Conservation (phyloP, 2,797 vertebrate species). For the Tenualosa thibaudeaui region DNA sequence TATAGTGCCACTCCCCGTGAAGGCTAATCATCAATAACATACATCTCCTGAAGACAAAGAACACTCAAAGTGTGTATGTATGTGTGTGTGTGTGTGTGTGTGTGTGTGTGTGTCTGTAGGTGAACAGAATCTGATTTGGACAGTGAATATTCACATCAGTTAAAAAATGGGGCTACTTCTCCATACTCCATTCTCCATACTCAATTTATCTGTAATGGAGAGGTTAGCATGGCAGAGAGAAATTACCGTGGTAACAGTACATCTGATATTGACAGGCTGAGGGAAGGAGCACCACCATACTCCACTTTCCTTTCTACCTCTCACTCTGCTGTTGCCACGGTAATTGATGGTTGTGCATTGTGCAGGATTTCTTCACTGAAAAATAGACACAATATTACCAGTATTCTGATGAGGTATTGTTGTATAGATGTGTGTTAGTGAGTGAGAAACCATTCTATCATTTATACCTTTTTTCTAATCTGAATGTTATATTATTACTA, state of each 20-base stretch:
- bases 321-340: constrained; percentile 62
- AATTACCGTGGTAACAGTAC: constrained; percentile 68
- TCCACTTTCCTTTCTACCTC: constrained; percentile 18
- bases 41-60: not conserved
- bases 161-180: not conserved
- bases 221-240: constrained; percentile 50
- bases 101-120: too few species aligned
- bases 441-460: not conserved
- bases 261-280: constrained; percentile 67
- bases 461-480: too few species aligned
- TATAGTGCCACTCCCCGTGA: not conserved
- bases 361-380: constrained; percentile 59
- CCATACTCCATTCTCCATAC: not conserved
- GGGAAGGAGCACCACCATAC: constrained; percentile 56
- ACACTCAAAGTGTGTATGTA: not conserved
- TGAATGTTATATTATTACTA: too few species aligned
- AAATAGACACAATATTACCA: constrained; percentile 54
- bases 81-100: too few species aligned
- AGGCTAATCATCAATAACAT: not conserved
- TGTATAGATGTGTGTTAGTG: constrained; percentile 31
- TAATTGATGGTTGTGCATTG: constrained; percentile 55
- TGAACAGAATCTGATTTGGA: not conserved
- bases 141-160: not conserved
- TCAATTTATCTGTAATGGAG: constrained; percentile 47
- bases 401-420: constrained; percentile 49